Evolutionary conservation across 2,888 invertebrate species (phyloP).

Genomic region (Ennomos erosarius): DNA sequence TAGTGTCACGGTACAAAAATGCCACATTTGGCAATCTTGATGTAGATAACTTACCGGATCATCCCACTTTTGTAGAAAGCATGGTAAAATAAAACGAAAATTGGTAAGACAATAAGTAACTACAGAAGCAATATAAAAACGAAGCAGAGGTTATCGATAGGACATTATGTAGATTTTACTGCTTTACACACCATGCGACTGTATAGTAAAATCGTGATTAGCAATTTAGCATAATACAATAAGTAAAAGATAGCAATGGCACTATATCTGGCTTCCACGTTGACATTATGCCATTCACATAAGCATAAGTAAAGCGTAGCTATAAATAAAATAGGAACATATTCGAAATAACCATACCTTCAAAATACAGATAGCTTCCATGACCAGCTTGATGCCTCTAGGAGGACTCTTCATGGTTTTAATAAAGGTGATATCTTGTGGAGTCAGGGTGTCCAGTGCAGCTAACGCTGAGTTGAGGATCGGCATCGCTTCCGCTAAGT

Average conservation of each 20-base stretch:
- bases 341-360: slow-evolving; percentile 80
- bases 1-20: too few species aligned
- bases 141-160: background rate
- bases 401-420: slow-evolving; percentile 99
- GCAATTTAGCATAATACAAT: too few species aligned
- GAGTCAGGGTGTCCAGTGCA: slow-evolving; percentile 95
- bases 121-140: slow-evolving; percentile 7
- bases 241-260: too few species aligned
- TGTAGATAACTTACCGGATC: slow-evolving; percentile 66
- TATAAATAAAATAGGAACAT: too few species aligned
- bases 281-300: too few species aligned
- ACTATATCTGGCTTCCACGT: too few species aligned
- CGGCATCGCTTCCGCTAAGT: slow-evolving; percentile 96
- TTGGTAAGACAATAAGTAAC: slow-evolving; percentile 13
- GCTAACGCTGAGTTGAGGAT: slow-evolving; percentile 94
- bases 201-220: too few species aligned
- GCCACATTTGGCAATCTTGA: too few species aligned
- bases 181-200: too few species aligned
- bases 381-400: slow-evolving; percentile 93
- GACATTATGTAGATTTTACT: too few species aligned
- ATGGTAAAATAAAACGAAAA: slow-evolving; percentile 38
- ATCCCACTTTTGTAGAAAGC: slow-evolving; percentile 50
- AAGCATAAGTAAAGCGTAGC: too few species aligned
- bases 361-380: slow-evolving; percentile 98
- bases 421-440: slow-evolving; percentile 95